Base-by-base conservation (phyloP, 2,113 vertebrate species). In the Herpailurus yagouaroundi region DNA sequence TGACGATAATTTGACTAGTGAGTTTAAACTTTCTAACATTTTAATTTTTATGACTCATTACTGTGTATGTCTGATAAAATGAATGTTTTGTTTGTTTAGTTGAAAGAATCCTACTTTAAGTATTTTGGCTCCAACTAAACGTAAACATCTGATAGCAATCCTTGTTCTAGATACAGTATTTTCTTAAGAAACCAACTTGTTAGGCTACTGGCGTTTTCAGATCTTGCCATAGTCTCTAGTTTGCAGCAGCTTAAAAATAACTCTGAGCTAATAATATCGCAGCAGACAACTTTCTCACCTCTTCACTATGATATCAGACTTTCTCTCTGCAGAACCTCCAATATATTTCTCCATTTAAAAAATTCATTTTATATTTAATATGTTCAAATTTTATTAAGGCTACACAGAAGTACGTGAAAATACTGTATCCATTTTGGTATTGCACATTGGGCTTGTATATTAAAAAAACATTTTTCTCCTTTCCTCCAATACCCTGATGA, bases 1-100 rank as follows among this genome's bases (percentile, higher is more conserved):
- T 4, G 99, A 99, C 63, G 99, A 99, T 98, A 99, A 99, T 94
- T 98, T 99, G 98, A 99, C 99, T 55, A 99, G 99, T 99, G 98
- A 99, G 99, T 99, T 97, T 97, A 73, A 77, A 79, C 25, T 97
- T 97, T 94, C 91, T 48, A 25, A 84, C 31, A 14, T 92, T 95
- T 98, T 97, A 89, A 38, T 90, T 48, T 98, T 73, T 96, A 77
- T 87, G 96, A 71, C 41, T 85, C 25, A 8, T 55, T n/a, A 77
- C 41, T 80, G 23, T 95, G 15, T 97, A 57, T 45, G 19, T 85
- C 25, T 85, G 79, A 77, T 81, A 57, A 94, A 76, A 91, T 52
- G 14, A 88, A 25, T 68, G 15, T 89, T 55, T 68, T 89, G 6
- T 92, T 81, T 77, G 82, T 96, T 91, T 92, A 79, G 48, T 91